Conservation (phyloP, 1,140 invertebrate genomes). For the Frieseomelitta varia region DNA sequence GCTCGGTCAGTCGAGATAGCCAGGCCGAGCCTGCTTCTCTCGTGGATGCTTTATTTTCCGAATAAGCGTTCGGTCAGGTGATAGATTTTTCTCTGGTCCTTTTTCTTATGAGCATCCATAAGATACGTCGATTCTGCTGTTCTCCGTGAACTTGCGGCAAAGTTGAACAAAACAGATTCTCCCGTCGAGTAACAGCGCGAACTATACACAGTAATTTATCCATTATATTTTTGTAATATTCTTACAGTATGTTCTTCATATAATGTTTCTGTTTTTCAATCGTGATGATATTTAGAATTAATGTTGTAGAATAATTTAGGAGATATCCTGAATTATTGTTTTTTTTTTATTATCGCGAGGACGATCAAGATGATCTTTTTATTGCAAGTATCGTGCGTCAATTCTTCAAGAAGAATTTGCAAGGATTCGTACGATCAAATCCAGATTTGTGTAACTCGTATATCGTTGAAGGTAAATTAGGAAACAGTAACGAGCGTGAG, state of each 20-base stretch:
- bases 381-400: not conserved
- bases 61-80: slow-evolving; percentile 13
- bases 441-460: slow-evolving; percentile 18
- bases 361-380: not conserved
- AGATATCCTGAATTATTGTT: not conserved
- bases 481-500: slow-evolving; percentile 7
- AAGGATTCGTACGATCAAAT: not conserved
- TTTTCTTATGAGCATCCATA: not conserved
- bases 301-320: not conserved
- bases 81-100: slow-evolving; percentile 33
- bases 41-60: slow-evolving; percentile 49
- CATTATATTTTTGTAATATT: not conserved
- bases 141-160: not conserved
- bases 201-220: not conserved
- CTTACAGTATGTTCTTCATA: not conserved
- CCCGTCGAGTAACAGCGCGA: not conserved
- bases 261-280: not conserved
- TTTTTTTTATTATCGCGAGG: not conserved
- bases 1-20: slow-evolving; percentile 32
- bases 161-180: not conserved
- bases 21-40: not conserved
- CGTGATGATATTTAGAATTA: not conserved
- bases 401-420: not conserved
- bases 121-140: not conserved
- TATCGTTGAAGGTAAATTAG: slow-evolving; percentile 2